phyloP scores from a whole-genome alignment of 2,888 invertebrate species.

The Isoperla grammatica region DNA sequence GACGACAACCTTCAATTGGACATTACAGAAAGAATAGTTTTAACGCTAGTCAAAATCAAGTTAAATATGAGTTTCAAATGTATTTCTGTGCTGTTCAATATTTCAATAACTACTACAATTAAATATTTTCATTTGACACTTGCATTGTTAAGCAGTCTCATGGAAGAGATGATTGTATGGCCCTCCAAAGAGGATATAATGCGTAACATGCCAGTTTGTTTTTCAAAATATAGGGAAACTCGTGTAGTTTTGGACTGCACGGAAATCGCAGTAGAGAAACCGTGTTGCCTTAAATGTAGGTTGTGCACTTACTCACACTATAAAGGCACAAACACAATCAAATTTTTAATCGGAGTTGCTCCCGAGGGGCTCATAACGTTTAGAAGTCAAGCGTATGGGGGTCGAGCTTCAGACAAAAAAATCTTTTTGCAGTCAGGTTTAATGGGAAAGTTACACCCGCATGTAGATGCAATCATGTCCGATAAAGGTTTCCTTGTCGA shows the following conservation, averaged over 20 bases:
- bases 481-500: conserved; percentile 26
- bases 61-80: background rate
- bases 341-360: background rate
- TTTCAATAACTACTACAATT: background rate
- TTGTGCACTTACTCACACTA: background rate
- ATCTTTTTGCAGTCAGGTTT: background rate
- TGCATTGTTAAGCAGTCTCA: background rate
- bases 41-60: background rate
- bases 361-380: background rate
- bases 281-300: background rate
- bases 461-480: conserved; percentile 32
- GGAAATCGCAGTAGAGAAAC: background rate
- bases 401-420: background rate
- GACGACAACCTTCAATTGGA: background rate
- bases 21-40: background rate
- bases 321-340: background rate
- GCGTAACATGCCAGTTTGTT: background rate
- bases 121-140: background rate
- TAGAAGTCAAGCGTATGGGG: background rate
- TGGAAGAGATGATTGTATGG: background rate
- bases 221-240: background rate
- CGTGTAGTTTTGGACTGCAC: too few relatives aligned
- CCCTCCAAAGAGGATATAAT: background rate
- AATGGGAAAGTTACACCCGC: background rate
- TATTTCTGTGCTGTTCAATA: background rate